These are phyloP conservation scores for Asbolus verrucosus DNA, from an alignment of 1,140 invertebrate species.

Conservation along the genomic window DNA sequence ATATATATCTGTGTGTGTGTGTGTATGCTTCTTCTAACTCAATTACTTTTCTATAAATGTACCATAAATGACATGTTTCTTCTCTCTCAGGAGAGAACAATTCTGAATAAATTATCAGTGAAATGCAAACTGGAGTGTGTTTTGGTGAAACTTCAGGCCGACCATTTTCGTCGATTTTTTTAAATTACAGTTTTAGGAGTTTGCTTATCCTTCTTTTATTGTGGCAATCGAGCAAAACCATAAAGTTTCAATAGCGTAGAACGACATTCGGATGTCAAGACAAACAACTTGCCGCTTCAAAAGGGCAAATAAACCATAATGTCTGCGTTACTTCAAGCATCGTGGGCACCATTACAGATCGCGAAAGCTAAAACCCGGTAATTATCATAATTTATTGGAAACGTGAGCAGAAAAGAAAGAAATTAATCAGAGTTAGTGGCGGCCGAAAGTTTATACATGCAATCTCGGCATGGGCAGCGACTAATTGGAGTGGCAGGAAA, in stretches of 20 bases:
- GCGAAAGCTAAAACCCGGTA: constrained; percentile 2
- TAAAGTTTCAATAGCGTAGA: constrained; percentile 18
- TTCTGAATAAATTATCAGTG: too few relatives aligned
- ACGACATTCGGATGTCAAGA: constrained; percentile 11
- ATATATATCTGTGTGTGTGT: too few relatives aligned
- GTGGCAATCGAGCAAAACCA: neutral
- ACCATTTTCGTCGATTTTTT: neutral
- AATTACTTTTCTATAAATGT: too few relatives aligned
- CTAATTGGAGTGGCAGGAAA: constrained; percentile 18
- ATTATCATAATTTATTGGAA: constrained; percentile 13
- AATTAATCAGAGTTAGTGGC: constrained; percentile 1
- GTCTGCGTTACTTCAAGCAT: constrained; percentile 4
- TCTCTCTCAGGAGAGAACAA: too few relatives aligned
- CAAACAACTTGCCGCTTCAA: constrained; percentile 17
- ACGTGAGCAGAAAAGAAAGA: neutral
- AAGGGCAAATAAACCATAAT: constrained; percentile 19
- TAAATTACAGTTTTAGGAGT: neutral
- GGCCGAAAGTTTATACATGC: neutral
- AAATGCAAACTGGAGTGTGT: too few relatives aligned
- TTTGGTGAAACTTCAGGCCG: too few relatives aligned
- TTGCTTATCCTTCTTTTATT: constrained; percentile 4
- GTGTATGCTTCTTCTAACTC: too few relatives aligned
- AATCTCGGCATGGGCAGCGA: neutral
- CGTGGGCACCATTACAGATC: neutral
- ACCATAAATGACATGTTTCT: too few relatives aligned